Conservation (phyloP, 1,140 invertebrate species). For the Trichonephila inaurata region DNA sequence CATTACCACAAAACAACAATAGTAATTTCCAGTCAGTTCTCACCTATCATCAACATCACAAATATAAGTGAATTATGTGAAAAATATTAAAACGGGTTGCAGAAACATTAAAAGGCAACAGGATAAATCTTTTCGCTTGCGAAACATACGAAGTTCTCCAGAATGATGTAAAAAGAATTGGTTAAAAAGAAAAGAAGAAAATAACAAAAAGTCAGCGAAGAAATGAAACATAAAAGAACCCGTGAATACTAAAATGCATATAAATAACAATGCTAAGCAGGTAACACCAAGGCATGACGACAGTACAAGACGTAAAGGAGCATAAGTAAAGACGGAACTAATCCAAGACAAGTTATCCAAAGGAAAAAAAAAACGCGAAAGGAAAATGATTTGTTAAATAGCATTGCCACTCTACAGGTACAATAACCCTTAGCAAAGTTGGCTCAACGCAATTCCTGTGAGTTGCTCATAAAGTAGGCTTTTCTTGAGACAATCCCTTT, state of each 20-base stretch:
- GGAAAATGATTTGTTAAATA: constrained; percentile 69
- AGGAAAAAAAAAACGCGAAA: background rate
- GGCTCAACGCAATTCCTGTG: constrained; percentile 17
- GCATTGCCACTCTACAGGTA: constrained; percentile 50
- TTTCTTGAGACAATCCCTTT: constrained; percentile 67
- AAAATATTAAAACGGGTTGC: too few relatives aligned
- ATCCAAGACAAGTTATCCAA: constrained; percentile 40
- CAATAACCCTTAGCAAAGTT: constrained; percentile 51
- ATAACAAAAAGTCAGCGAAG: background rate
- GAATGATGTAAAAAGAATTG: background rate
- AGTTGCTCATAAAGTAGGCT: constrained; percentile 65
- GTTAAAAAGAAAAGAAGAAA: background rate
- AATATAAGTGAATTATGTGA: background rate
- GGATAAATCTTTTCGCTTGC: background rate
- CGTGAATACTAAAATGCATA: constrained; percentile 31
- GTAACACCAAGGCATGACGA: background rate
- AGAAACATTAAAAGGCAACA: background rate
- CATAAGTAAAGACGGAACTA: constrained; percentile 36
- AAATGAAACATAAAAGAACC: background rate
- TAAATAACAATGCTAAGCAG: constrained; percentile 26
- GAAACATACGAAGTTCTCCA: background rate
- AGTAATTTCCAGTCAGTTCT: background rate
- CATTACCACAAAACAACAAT: background rate
- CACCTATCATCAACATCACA: background rate
- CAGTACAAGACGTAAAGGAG: constrained; percentile 20